phyloP scores from a whole-genome alignment of 2,888 invertebrate genomes.

The Cremastinae sp. region DNA sequence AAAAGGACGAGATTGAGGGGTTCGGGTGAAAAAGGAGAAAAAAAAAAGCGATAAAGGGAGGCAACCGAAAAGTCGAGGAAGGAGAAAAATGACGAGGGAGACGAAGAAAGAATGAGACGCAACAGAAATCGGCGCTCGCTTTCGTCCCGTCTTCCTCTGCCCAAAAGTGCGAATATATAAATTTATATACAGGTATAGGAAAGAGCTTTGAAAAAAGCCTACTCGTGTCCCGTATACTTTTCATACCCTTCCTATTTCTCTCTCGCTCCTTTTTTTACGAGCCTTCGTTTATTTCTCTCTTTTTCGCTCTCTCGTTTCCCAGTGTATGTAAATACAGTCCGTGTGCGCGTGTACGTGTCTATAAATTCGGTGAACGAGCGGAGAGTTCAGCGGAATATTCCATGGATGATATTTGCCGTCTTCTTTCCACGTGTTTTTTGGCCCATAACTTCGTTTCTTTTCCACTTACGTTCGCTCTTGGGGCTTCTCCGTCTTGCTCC shows the following conservation, averaged over 20 bases:
- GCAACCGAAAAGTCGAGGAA: conserved; percentile 21
- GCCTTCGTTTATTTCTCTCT: neutral
- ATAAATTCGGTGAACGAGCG: conserved; percentile 10
- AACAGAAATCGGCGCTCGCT: conserved; percentile 2
- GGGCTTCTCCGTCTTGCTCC: conserved; percentile 28
- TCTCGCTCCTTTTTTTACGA: neutral
- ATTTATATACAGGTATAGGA: neutral
- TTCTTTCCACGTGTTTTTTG: conserved; percentile 39
- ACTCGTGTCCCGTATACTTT: too few relatives aligned
- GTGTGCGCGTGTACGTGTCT: neutral
- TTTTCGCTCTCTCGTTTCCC: neutral
- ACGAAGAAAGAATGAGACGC: conserved; percentile 35
- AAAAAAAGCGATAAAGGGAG: conserved; percentile 1
- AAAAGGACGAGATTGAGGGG: conserved; percentile 32
- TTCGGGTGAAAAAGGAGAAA: neutral
- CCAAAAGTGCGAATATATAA: neutral
- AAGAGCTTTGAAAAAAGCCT: too few relatives aligned
- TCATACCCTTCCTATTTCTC: too few relatives aligned
- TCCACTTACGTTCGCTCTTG: conserved; percentile 9
- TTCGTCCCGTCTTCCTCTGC: too few relatives aligned
- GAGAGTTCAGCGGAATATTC: conserved; percentile 69
- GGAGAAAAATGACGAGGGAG: conserved; percentile 41
- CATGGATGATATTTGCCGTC: conserved; percentile 65
- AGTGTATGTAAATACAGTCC: neutral
- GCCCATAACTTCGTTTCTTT: conserved; percentile 27